Evolutionary conservation across 2,797 vertebrate genomes (phyloP), one percentile per base, ranked within the genome.

Genomic region (Adrianichthys oophorus): DNA sequence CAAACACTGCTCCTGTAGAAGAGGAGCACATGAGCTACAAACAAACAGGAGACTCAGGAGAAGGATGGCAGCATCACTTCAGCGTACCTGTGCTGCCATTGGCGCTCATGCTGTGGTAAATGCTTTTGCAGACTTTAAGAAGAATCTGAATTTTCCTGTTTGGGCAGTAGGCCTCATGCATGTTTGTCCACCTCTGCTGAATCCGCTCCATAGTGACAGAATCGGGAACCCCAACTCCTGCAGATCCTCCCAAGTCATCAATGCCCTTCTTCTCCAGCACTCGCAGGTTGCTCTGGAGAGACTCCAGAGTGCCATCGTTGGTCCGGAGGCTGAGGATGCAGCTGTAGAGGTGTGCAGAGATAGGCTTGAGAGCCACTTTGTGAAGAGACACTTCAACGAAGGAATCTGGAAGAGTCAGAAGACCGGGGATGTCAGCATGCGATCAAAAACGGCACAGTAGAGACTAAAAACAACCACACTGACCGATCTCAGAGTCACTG

Each of bases 111-210:
- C 93, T 90, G 59, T 90, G 90, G 56, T 96, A 96, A 74, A 97
- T 91, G 54, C 78, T 92, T 58, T 93, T 92, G 91, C 94, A 96
- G 81, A 94, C 86, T 53, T 93, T 95, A 44, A 96, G 92, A 58
- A 96, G 83, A 1, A 89, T 86, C 3, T 90, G 68, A 65, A 94
- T 93, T 80, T 95, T 95, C 85, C 92, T 94, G 80, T 92, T 92
- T 1, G 95, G 95, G 1, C 92, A 94, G 68, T 94, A 94, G 6
- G 89, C 74, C 12, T 83, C 72, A n/a, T 95, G 94, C 83, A 96
- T 91, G n/a, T 67, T 66, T 0, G 29, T 70, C 68, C 94, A 92
- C 65, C 72, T 90, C 55, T 89, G 74, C 72, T 92, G 93, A 70
- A 96, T 94, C 43, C 90, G 92, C 56, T 93, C 93, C 59, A 95